phyloP scores from a whole-genome alignment of 2,113 vertebrate species.

The Alexandromys fortis region DNA sequence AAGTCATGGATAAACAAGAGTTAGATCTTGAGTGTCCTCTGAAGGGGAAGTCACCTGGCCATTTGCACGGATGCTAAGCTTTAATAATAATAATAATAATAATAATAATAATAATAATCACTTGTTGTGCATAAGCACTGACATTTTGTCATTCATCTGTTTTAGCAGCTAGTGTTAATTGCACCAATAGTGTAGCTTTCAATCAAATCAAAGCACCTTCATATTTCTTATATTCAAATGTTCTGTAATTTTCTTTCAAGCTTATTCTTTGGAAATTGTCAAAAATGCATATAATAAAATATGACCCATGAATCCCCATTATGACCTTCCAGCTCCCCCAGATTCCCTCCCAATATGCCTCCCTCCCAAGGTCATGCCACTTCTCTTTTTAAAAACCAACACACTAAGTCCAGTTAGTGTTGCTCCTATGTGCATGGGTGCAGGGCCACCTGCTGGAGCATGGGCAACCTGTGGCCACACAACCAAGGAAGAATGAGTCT shows the following conservation, averaged over 20 bases:
- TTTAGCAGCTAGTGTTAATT: not conserved
- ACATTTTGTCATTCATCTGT: not conserved
- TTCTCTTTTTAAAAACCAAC: not conserved
- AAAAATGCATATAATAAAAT: not conserved
- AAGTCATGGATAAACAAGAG: not conserved
- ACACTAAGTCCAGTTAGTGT: not conserved
- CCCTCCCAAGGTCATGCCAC: not conserved
- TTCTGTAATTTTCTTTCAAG: not conserved
- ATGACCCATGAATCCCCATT: not conserved
- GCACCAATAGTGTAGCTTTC: constrained; percentile 11
- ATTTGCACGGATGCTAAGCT: not conserved
- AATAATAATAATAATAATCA: not conserved
- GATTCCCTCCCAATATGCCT: not conserved
- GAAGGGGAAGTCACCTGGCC: not conserved
- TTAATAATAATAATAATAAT: constrained; percentile 12
- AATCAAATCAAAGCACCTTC: not conserved
- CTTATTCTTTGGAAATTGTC: not conserved
- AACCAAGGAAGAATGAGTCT: not conserved
- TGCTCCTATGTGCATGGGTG: not conserved
- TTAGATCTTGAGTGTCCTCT: not conserved
- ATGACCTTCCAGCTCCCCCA: too few relatives aligned
- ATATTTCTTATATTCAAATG: not conserved
- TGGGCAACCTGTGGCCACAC: not conserved
- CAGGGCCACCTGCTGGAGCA: not conserved
- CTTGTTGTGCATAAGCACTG: not conserved